These are phyloP conservation scores for Mirza zaza DNA, from an alignment of 2,113 vertebrate genomes.

Conservation along the genomic window DNA sequence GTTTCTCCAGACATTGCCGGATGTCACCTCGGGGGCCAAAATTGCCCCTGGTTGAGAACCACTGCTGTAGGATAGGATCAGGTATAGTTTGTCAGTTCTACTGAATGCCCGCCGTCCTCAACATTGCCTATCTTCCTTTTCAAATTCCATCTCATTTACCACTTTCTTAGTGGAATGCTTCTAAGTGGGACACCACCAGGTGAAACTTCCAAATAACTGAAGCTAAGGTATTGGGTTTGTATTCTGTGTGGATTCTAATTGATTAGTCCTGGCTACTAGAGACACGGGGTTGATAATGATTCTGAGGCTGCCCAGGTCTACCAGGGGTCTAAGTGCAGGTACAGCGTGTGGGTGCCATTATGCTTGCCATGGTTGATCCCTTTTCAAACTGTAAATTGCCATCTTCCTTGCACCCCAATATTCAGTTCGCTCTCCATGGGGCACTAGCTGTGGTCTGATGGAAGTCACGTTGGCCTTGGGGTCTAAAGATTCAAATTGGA, in stretches of 20 bases:
- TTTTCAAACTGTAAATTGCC: background rate
- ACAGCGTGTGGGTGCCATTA: background rate
- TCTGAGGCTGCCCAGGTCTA: background rate
- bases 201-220: background rate
- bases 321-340: too few species aligned
- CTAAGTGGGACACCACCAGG: background rate
- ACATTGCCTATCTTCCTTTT: background rate
- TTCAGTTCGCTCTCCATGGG: background rate
- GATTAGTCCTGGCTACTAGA: background rate
- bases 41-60: background rate
- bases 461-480: background rate
- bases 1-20: background rate
- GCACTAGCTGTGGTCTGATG: background rate
- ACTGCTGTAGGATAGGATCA: background rate
- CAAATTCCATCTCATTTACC: background rate
- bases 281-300: background rate
- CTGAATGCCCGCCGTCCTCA: background rate
- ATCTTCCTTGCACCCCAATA: background rate
- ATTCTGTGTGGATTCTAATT: background rate
- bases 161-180: background rate
- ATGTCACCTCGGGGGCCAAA: background rate
- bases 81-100: background rate
- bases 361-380: background rate
- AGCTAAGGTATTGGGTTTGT: background rate
- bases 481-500: background rate